Evolutionary conservation across 2,797 vertebrate species (phyloP), one percentile per base, ranked within the genome.

Genomic region (Leuciscus waleckii): DNA sequence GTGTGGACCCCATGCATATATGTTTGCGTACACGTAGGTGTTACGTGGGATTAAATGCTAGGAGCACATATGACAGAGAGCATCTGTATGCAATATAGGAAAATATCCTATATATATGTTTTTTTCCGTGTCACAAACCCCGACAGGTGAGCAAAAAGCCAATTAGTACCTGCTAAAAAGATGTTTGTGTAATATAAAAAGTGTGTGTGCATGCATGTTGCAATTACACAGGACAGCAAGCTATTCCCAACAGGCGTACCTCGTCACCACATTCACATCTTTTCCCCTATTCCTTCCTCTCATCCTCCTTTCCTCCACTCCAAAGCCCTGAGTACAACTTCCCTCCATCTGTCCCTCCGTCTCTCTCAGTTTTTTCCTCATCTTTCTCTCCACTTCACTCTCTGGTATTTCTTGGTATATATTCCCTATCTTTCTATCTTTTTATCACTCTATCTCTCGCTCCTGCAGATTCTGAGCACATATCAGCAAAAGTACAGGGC

Each of bases 121-220:
- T 88, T 85, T 86, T 87, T 83, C 87, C 79, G 84, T 88, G 87
- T 92, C 92, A 92, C 89, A 90, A 92, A 92, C 90, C 93, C 89
- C 75, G 94, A 93, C 92, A 94, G 91, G 92, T 95, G 93, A 94
- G 93, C 92, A 93, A 93, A 93, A 92, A 92, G 88, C 92, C 94
- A 96, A 95, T 96, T 95, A 96, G 93, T 95, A 95, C 94, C 89
- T 93, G 89, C 90, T 93, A 90, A 89, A 87, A 85, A 87, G 86
- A 90, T 86, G 82, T 86, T 84, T 80, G 86, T 77, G 83, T 87
- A 82, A 88, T 86, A 79, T 84, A 78, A 78, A 39, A 82, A 81
- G 70, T 86, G 71, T 85, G 76, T 81, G 51, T 80, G 63, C 73
- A 61, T 61, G 63, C 84, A 79, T 79, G 87, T 88, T 88, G 88